Evolutionary conservation across 1,140 invertebrate genomes (phyloP).

Genomic region (Solenopsis fugax): DNA sequence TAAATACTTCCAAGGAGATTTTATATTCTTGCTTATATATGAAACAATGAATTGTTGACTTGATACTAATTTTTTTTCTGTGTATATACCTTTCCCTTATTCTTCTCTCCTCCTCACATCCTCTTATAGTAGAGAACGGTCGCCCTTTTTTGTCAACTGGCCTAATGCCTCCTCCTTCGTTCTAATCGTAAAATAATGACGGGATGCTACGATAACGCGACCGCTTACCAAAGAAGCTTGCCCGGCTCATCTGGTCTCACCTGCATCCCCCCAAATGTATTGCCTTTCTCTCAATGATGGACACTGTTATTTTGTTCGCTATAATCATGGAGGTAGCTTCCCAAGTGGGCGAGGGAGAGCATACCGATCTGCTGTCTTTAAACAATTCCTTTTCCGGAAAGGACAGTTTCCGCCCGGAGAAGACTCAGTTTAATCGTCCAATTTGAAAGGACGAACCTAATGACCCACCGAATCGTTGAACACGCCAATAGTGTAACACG

Average conservation of each 20-base stretch:
- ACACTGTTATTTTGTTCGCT: constrained; percentile 44
- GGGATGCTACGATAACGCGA: constrained; percentile 64
- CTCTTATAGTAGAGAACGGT: neutral
- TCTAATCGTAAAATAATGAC: constrained; percentile 84
- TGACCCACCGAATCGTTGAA: neutral
- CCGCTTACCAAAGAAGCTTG: constrained; percentile 58
- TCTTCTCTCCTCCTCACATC: constrained; percentile 1
- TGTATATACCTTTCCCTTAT: neutral
- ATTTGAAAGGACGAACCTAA: neutral
- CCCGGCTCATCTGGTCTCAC: constrained; percentile 45
- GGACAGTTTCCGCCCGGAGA: neutral
- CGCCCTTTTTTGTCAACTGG: constrained; percentile 58
- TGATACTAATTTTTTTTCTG: too few relatives aligned
- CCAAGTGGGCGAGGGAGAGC: neutral
- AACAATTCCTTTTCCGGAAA: constrained; percentile 2
- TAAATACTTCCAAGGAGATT: too few relatives aligned
- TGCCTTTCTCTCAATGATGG: constrained; percentile 33
- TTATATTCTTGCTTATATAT: too few relatives aligned
- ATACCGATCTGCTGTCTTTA: neutral
- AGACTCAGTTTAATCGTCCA: constrained; percentile 3
- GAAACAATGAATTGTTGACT: too few relatives aligned
- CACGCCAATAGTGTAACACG: neutral
- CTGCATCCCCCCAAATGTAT: constrained; percentile 5
- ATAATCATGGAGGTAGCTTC: constrained; percentile 25
- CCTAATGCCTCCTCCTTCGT: constrained; percentile 62